These are phyloP conservation scores for Micromesistius poutassou DNA, from an alignment of 2,797 vertebrate genomes.

Conservation along the genomic window DNA sequence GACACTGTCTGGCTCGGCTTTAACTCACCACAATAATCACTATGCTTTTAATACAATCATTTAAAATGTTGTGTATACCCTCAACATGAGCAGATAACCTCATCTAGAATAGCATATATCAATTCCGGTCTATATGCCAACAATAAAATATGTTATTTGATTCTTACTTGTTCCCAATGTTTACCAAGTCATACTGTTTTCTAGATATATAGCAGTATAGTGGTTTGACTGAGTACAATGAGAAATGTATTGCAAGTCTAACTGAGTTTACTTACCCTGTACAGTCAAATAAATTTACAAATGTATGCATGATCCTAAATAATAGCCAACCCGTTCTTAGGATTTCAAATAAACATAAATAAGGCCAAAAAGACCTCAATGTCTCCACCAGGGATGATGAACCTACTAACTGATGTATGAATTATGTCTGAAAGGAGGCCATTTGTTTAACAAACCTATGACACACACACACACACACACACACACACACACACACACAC, in stretches of 20 bases:
- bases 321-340: not conserved
- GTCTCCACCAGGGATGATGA: not conserved
- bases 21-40: not conserved
- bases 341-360: not conserved
- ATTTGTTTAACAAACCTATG: not conserved
- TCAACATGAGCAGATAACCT: not conserved
- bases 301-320: not conserved
- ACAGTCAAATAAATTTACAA: not conserved
- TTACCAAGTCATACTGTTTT: not conserved
- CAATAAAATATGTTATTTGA: no score
- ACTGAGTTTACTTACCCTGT: not conserved
- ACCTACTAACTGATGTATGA: not conserved
- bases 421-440: not conserved
- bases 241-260: not conserved
- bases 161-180: not conserved
- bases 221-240: not conserved
- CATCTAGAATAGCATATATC: not conserved
- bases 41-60: not conserved
- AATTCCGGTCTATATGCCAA: not conserved
- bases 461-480: not conserved
- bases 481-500: not conserved
- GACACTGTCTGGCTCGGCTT: not conserved
- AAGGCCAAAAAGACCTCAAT: not conserved
- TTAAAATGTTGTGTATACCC: not conserved
- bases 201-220: not conserved